A percentile compares a stretch with the other conserved stretches of the same genome.
These are phyloP conservation scores for Luperina nickerlii DNA, from an alignment of 2,888 invertebrate genomes.

Conservation along the genomic window DNA sequence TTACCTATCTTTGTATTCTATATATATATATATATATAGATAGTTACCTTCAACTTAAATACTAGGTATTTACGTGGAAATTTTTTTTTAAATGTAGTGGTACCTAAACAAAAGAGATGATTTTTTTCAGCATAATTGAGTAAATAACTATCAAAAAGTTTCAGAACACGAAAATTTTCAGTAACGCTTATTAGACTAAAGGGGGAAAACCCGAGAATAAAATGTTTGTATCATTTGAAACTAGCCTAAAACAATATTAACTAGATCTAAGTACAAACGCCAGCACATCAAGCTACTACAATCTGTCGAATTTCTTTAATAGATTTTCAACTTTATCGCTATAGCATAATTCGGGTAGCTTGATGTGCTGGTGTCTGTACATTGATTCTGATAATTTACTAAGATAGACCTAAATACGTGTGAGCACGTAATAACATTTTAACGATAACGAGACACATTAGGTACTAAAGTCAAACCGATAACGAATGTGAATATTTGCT, in stretches of 20 bases:
- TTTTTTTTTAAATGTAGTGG: too few species aligned
- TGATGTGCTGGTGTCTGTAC: not conserved
- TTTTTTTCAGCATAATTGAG: not conserved
- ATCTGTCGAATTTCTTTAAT: too few species aligned
- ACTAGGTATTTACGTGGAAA: not conserved
- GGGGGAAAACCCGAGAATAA: not conserved
- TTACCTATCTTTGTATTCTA: not conserved
- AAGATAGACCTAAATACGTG: constrained; percentile 60
- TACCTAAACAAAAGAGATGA: not conserved
- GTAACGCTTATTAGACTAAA: not conserved
- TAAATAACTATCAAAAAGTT: not conserved
- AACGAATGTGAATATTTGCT: constrained; percentile 71
- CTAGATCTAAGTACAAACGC: constrained; percentile 5
- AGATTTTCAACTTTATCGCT: too few species aligned
- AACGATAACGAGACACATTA: constrained; percentile 78
- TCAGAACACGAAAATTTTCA: not conserved
- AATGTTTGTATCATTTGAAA: not conserved
- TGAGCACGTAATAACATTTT: constrained; percentile 69
- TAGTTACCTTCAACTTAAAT: not conserved
- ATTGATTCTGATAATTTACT: constrained; percentile 54
- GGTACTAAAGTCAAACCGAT: constrained; percentile 79
- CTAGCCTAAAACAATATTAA: constrained; percentile 10
- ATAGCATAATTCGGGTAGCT: too few species aligned
- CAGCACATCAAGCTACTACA: too few species aligned
- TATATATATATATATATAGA: too few species aligned